Evolutionary conservation across 2,113 vertebrate genomes (phyloP).

Genomic region (Pachypanchax playfairii): DNA sequence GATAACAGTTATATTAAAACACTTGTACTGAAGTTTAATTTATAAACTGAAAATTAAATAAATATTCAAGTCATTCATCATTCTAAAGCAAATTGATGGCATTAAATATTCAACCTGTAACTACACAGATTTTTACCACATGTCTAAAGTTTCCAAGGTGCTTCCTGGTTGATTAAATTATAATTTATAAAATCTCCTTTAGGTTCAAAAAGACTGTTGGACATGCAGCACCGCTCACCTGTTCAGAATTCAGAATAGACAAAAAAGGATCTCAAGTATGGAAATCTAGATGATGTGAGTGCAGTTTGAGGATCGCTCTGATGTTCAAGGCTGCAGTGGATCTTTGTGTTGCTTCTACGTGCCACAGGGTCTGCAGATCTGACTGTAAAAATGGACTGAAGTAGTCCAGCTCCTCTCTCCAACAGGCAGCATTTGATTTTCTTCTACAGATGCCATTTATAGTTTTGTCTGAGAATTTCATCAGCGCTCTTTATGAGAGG

Average conservation of each 20-base stretch:
- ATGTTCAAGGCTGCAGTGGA: constrained; percentile 11
- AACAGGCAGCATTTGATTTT: constrained; percentile 43
- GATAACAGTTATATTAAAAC: too few species aligned
- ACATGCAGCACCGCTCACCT: too few species aligned
- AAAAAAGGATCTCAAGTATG: not conserved
- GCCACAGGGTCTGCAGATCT: constrained; percentile 14
- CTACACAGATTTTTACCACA: too few species aligned
- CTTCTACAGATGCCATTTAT: constrained; percentile 57
- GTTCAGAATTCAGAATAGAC: not conserved
- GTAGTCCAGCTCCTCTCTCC: constrained; percentile 24
- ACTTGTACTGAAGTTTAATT: too few species aligned
- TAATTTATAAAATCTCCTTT: too few species aligned
- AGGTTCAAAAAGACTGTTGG: too few species aligned
- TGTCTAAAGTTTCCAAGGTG: too few species aligned
- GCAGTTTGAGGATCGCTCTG: not conserved
- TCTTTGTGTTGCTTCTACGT: constrained; percentile 16
- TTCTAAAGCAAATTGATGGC: too few species aligned
- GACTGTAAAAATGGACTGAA: constrained; percentile 21
- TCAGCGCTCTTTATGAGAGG: constrained; percentile 65
- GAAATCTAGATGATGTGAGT: not conserved
- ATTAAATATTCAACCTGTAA: too few species aligned
- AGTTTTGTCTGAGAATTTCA: constrained; percentile 65
- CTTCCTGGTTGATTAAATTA: too few species aligned
- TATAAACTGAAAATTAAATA: too few species aligned
- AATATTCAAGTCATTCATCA: too few species aligned